phyloP scores from a whole-genome alignment of 2,797 vertebrate species.

The Crossoptilon crossoptilon region DNA sequence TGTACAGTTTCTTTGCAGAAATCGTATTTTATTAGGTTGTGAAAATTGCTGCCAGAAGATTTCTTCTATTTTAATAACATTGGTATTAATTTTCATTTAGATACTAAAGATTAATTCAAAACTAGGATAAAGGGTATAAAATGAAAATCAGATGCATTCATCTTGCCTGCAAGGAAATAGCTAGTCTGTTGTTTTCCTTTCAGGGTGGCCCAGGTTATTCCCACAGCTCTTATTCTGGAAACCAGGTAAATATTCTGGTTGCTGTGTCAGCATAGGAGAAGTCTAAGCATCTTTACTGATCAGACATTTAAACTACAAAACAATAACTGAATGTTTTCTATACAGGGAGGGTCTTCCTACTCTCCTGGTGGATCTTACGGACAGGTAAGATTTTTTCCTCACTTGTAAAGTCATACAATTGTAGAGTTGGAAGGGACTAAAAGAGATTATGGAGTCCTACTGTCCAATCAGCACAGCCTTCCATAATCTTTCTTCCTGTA shows the following conservation, averaged over 20 bases:
- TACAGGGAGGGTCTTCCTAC: neutral
- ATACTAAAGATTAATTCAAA: neutral
- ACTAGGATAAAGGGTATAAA: neutral
- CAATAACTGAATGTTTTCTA: neutral
- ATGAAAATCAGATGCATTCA: neutral
- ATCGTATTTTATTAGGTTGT: neutral
- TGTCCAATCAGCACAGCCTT: neutral
- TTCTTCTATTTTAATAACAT: neutral
- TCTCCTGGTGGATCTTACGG: neutral
- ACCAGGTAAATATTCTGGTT: constrained; percentile 30
- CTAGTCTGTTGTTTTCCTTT: neutral
- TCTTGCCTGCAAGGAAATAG: too few species aligned
- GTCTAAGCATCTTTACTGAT: neutral
- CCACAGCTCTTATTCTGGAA: neutral
- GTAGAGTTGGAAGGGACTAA: too few species aligned
- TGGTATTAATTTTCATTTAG: neutral
- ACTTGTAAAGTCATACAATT: too few species aligned
- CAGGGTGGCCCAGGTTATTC: constrained; percentile 8
- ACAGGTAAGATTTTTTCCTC: neutral
- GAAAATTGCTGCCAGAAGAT: rapidly evolving
- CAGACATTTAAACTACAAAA: neutral
- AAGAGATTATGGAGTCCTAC: too few species aligned
- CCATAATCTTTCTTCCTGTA: neutral
- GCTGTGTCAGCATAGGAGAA: neutral
- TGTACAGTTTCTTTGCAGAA: neutral